Evolutionary conservation across 2,113 vertebrate species (phyloP).

Genomic region (Poeciliopsis occidentalis): DNA sequence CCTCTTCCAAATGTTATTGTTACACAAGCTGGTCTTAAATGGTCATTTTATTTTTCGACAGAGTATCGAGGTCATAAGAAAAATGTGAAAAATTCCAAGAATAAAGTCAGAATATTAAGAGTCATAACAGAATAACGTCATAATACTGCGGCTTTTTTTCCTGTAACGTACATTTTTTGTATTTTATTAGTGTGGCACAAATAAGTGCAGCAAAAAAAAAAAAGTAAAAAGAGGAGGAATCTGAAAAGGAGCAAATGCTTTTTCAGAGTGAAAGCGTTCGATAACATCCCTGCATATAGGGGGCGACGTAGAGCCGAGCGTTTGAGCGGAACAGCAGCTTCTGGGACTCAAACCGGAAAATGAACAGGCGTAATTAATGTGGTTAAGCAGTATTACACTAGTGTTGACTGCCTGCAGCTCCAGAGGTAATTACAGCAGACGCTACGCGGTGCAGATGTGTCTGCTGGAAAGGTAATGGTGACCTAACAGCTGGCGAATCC

Average conservation of each 20-base stretch:
- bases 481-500: conserved; percentile 3
- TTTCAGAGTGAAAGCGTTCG: background rate
- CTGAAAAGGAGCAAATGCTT: background rate
- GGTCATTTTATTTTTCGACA: background rate
- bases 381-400: background rate
- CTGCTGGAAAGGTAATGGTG: background rate
- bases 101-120: too few relatives aligned
- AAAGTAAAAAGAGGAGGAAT: background rate
- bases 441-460: background rate
- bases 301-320: background rate
- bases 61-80: too few relatives aligned
- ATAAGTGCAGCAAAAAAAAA: background rate
- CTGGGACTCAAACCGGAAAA: background rate
- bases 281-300: background rate
- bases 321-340: background rate
- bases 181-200: too few relatives aligned
- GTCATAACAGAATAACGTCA: too few relatives aligned
- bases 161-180: too few relatives aligned
- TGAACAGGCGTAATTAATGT: background rate
- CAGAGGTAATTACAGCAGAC: background rate
- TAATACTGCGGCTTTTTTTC: too few relatives aligned
- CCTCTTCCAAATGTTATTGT: background rate
- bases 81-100: too few relatives aligned
- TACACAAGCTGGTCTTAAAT: background rate
- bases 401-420: background rate